Base-by-base conservation (phyloP, 1,140 invertebrate species). In the Monochamus saltuarius region DNA sequence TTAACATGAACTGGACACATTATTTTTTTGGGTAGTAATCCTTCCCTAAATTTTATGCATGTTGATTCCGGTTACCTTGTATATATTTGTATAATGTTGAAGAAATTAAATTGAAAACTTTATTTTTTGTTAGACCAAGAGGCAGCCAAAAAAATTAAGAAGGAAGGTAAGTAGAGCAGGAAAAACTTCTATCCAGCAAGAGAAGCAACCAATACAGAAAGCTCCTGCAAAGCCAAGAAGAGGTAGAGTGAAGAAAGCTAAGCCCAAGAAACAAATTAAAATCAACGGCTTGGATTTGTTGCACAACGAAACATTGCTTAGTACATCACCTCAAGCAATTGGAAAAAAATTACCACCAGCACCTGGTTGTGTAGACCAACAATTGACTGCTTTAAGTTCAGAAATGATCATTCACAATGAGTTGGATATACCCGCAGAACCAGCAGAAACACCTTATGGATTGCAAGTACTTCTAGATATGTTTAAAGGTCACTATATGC, bases 361-460 rank as follows among this genome's bases (percentile, higher is more conserved):
- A 13, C 92, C 91, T 11, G 93, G 93, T 40, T 94, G 91, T 69
- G 89, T 95, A 40, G 92, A 94, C 75, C 92, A 95, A 75, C 91
- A 93, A 67, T 77, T 95, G 39, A 92, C 91, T 8, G 85, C 87
- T 13, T 76, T 92, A 36, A 85, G 84, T 52, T 80, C 81, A 65
- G 80, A 80, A 68, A 4, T 63, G 10, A 83, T 84, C 42, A 81
- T 89, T 52, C 91, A 94, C 73, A 85, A 87, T 59, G 91, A 94
- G 79, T 78, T 93, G 65, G 87, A 90, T 64, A 91, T 92, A 74
- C 89, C 90, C 36, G 77, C 83, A 40, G 85, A 88, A 62, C 89
- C 89, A 29, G 80, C 84, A 65, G 86, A 87, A 55, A 91, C 91
- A 47, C 91, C 92, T 0, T 94, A 94, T 72, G 88, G 88, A 16